Evolutionary conservation across 2,888 invertebrate species (phyloP).

Genomic region (Yponomeuta malinellus): DNA sequence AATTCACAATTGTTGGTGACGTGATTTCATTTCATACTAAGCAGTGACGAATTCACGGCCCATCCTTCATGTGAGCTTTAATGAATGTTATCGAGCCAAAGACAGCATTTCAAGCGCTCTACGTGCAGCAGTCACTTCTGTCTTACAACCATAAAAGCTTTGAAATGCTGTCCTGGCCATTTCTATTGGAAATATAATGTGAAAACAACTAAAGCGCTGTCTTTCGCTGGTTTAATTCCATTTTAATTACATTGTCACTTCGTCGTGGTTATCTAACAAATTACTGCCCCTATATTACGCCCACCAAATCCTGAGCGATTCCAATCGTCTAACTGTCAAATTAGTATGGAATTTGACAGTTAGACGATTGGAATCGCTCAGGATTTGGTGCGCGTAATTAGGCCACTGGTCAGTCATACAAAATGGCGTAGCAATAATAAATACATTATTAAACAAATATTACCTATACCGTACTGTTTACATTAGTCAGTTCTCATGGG

Average conservation of each 20-base stretch:
- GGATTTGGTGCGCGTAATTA: no score
- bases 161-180: conserved; percentile 20
- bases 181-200: conserved; percentile 70
- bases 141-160: background rate
- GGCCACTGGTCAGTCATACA: background rate
- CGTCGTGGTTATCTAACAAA: background rate
- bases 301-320: no score
- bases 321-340: no score
- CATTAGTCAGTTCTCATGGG: background rate
- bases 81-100: conserved; percentile 21
- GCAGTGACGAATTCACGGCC: conserved; percentile 19
- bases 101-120: conserved; percentile 6
- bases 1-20: background rate
- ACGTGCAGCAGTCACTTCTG: background rate
- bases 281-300: no score
- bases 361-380: no score
- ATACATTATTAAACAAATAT: background rate
- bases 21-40: no score
- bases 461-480: background rate
- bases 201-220: conserved; percentile 35
- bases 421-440: background rate
- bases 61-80: conserved; percentile 55
- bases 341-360: no score
- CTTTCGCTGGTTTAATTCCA: background rate
- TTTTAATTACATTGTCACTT: conserved; percentile 4